phyloP scores from a whole-genome alignment of 2,797 vertebrate species.

The Halcyon badia region DNA sequence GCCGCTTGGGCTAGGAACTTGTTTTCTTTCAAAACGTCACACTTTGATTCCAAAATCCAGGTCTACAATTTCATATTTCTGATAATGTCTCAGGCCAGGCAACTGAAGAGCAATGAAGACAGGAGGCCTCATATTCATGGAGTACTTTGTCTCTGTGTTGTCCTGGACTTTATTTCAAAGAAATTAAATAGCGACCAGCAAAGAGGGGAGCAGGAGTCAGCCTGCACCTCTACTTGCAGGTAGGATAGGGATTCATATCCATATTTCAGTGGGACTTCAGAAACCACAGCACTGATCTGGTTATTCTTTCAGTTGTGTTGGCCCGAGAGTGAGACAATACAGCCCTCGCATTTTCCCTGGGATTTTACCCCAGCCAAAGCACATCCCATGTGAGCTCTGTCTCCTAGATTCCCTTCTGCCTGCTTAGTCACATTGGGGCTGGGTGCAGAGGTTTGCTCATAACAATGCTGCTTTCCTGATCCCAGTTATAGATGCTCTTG shows the following conservation, averaged over 20 bases:
- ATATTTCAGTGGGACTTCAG: neutral
- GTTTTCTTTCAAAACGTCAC: neutral
- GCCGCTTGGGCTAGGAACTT: neutral
- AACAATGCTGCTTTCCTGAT: neutral
- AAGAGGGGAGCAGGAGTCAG: neutral
- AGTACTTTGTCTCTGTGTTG: accelerated
- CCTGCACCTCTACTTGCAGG: neutral
- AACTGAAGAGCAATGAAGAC: neutral
- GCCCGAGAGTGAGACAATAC: no score
- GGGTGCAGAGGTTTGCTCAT: neutral
- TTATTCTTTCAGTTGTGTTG: neutral
- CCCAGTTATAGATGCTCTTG: neutral
- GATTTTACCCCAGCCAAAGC: neutral
- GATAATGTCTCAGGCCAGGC: neutral
- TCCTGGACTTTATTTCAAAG: neutral
- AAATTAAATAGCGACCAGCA: neutral
- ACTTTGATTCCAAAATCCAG: neutral
- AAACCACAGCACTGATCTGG: neutral
- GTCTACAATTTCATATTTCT: neutral
- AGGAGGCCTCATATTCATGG: neutral
- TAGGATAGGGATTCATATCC: accelerated
- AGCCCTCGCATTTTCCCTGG: neutral
- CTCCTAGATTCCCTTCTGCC: neutral
- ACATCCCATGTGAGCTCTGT: neutral
- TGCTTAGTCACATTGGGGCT: neutral